Evolutionary conservation across 2,888 invertebrate genomes (phyloP).

Genomic region (Drosophila anceps): DNA sequence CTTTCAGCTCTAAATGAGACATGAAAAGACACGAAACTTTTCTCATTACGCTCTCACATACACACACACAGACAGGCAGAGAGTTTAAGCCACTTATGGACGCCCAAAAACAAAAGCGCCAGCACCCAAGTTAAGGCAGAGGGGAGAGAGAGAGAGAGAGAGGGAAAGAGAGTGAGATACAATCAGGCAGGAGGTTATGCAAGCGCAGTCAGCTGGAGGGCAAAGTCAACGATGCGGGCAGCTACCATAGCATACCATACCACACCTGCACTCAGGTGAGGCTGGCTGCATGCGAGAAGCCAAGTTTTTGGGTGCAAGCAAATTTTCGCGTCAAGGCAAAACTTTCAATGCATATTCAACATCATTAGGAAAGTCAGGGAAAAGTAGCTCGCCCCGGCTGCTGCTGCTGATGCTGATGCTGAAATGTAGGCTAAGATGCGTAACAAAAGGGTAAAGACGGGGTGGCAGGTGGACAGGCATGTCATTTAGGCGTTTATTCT

Average conservation of each 20-base stretch:
- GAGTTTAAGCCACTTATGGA: slow-evolving; percentile 61
- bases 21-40: slow-evolving; percentile 83
- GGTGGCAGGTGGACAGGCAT: background rate
- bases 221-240: slow-evolving; percentile 45
- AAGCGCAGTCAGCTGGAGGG: slow-evolving; percentile 26
- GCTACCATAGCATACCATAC: slow-evolving; percentile 1
- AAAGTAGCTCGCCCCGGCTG: slow-evolving; percentile 59
- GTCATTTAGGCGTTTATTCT: slow-evolving; percentile 20
- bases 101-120: slow-evolving; percentile 49
- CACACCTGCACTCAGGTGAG: slow-evolving; percentile 55
- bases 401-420: slow-evolving; percentile 51
- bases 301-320: slow-evolving; percentile 51
- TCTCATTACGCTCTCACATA: slow-evolving; percentile 81
- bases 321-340: slow-evolving; percentile 65
- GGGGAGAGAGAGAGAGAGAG: background rate
- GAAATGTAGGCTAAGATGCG: slow-evolving; percentile 58
- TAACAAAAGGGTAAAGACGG: slow-evolving; percentile 13
- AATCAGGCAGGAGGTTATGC: slow-evolving; percentile 23
- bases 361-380: slow-evolving; percentile 79
- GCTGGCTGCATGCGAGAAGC: slow-evolving; percentile 28
- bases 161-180: background rate
- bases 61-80: slow-evolving; percentile 7
- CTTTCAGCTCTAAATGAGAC: slow-evolving; percentile 76
- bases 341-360: slow-evolving; percentile 81
- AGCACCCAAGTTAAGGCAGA: slow-evolving; percentile 32